Evolutionary conservation across 2,113 vertebrate species (phyloP).

Genomic region (Paramisgurnus dabryanus): DNA sequence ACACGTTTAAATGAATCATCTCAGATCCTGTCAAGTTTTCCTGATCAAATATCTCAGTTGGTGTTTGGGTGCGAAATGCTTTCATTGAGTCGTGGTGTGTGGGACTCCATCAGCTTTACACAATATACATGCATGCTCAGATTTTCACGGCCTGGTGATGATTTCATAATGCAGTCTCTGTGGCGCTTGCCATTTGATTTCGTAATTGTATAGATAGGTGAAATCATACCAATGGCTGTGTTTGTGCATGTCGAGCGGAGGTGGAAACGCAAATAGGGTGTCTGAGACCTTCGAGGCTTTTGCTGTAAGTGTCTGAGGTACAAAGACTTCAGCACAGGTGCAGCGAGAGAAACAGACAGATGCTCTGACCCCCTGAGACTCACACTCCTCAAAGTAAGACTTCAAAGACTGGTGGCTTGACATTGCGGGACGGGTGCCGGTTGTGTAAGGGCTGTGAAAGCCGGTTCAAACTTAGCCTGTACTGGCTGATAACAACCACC

Average conservation of each 20-base stretch:
- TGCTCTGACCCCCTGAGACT: conserved; percentile 69
- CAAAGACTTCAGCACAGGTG: conserved; percentile 64
- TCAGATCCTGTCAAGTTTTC: conserved; percentile 18
- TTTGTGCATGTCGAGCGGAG: not conserved
- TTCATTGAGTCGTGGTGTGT: not conserved
- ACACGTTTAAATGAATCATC: conserved; percentile 41
- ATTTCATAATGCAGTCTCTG: conserved; percentile 40
- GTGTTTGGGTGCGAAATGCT: conserved; percentile 30
- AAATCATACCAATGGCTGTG: conserved; percentile 1
- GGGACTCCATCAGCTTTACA: conserved; percentile 56
- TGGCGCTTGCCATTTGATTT: conserved; percentile 29
- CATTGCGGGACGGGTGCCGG: conserved; percentile 53
- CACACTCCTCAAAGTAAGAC: conserved; percentile 61
- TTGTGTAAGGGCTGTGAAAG: conserved; percentile 24
- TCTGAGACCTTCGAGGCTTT: conserved; percentile 24
- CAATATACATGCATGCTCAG: conserved; percentile 59
- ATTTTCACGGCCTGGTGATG: conserved; percentile 56
- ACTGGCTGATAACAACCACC: conserved; percentile 29
- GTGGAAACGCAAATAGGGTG: conserved; percentile 8
- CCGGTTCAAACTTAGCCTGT: conserved; percentile 7
- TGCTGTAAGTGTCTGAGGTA: conserved; percentile 42
- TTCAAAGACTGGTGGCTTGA: conserved; percentile 69
- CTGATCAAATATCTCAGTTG: conserved; percentile 27
- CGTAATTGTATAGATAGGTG: conserved; percentile 18
- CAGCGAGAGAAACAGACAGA: conserved; percentile 64